A percentile compares a stretch with the other conserved stretches of the same genome.
phyloP scores from a whole-genome alignment of 2,113 vertebrate genomes.

The Menura novaehollandiae region DNA sequence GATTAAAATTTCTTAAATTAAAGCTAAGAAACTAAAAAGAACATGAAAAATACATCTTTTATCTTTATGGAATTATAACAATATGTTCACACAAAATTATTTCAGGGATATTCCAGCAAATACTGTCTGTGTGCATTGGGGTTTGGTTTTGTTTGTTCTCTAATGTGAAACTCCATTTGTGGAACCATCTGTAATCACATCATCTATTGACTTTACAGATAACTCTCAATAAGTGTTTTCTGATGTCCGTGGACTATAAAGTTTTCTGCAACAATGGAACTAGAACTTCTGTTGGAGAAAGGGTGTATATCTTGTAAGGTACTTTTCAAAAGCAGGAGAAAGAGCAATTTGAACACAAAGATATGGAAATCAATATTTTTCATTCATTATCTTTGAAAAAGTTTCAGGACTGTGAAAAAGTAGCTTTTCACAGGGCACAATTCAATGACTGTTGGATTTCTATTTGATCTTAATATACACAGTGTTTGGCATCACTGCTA shows the following conservation, averaged over 20 bases:
- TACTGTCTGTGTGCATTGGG: background rate
- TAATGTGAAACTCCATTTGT: background rate
- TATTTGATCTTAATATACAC: background rate
- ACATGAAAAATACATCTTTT: background rate
- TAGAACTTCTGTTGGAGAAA: background rate
- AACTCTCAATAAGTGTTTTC: background rate
- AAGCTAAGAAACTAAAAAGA: background rate
- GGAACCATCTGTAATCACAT: background rate
- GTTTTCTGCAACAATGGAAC: background rate
- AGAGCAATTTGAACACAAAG: background rate
- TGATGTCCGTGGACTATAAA: background rate
- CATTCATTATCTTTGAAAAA: background rate
- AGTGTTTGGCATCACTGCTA: background rate
- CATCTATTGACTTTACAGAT: background rate
- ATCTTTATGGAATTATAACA: background rate
- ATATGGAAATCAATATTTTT: background rate
- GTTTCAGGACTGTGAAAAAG: background rate
- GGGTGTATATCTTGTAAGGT: background rate
- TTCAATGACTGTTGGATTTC: background rate
- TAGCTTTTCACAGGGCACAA: background rate
- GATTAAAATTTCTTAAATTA: background rate
- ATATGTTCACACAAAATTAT: background rate
- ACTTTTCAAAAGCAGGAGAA: background rate
- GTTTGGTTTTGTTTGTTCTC: background rate
- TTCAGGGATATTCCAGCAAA: background rate